A percentile compares a stretch with the other conserved stretches of the same genome.
These are phyloP conservation scores for Carlito syrichta DNA, from an alignment of 2,113 vertebrate genomes.

Conservation along the genomic window DNA sequence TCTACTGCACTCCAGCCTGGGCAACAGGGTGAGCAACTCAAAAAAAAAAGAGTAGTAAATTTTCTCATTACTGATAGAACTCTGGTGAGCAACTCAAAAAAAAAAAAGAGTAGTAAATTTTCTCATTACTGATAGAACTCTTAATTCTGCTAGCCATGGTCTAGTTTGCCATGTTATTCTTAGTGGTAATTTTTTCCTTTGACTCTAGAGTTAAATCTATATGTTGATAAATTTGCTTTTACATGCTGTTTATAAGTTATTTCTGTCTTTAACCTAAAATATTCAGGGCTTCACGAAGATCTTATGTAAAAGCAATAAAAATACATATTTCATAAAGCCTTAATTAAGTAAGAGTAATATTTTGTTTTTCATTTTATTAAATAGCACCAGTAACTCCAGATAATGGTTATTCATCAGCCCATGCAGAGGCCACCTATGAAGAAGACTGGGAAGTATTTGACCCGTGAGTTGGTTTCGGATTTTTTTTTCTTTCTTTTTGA, in stretches of 20 bases:
- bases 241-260: conserved; percentile 3
- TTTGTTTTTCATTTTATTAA: conserved; percentile 71
- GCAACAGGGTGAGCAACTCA: too few species aligned
- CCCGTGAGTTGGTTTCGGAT: conserved; percentile 86
- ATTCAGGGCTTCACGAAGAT: not conserved
- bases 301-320: conserved; percentile 35
- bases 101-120: conserved; percentile 8
- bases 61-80: too few species aligned
- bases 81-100: too few species aligned
- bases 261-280: conserved; percentile 44
- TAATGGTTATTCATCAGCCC: conserved; percentile 92
- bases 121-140: not conserved
- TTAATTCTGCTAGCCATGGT: not conserved
- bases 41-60: too few species aligned
- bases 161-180: not conserved
- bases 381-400: conserved; percentile 92
- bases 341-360: conserved; percentile 38
- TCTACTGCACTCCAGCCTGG: too few species aligned
- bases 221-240: conserved; percentile 37
- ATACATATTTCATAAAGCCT: not conserved
- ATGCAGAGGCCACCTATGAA: conserved; percentile 94
- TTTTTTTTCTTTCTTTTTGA: not conserved
- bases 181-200: not conserved
- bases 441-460: conserved; percentile 99
- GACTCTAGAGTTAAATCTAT: not conserved